Evolutionary conservation across 2,888 invertebrate species (phyloP), one percentile per base, ranked within the genome.

Genomic region (Hypena proboscidalis): DNA sequence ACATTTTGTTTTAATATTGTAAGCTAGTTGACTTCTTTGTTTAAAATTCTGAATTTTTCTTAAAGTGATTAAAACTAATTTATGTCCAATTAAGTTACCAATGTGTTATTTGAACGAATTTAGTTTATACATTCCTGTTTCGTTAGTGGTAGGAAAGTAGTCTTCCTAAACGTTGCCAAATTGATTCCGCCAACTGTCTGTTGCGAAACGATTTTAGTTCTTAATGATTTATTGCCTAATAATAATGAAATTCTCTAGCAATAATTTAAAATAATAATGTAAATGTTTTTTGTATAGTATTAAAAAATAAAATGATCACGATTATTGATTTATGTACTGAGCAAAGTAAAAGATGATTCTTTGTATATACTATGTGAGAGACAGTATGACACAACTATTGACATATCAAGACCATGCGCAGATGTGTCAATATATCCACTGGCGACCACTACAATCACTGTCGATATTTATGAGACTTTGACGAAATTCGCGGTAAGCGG

Each of bases 151-250:
- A 90, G 86, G 82, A 86, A 85, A 88, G 87, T 89, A 89, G 90
- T 90, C 90, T 90, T 90, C 90, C 89, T 85, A 76, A 90, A 88
- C 86, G 87, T 89, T 90, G 90, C 90, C 90, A 90, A 90, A 90
- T 87, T 85, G 74, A 79, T 76, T 81, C 84, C 83, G 87, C 86
- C 85, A 88, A 89, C 86, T 82, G 72, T 86, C 83, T 85, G 84
- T 84, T 85, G 86, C 85, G 85, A 84, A 83, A 83, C 84, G 73
- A 81, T 80, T 45, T 79, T 83, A 83, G 77, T 77, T 84, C 70
- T 80, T 79, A 82, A 80, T 78, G 63, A 70, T 74, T 82, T 63
- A 66, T 88, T 88, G 85, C 73, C 65, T 87, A 88, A 88, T 85
- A 58, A 80, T 83, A 90, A 89, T 76, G 75, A 87, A 88, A 89